These are phyloP conservation scores for cattle (Bos taurus) DNA, from an alignment of 2,113 vertebrate genomes.

Conservation along the genomic window DNA sequence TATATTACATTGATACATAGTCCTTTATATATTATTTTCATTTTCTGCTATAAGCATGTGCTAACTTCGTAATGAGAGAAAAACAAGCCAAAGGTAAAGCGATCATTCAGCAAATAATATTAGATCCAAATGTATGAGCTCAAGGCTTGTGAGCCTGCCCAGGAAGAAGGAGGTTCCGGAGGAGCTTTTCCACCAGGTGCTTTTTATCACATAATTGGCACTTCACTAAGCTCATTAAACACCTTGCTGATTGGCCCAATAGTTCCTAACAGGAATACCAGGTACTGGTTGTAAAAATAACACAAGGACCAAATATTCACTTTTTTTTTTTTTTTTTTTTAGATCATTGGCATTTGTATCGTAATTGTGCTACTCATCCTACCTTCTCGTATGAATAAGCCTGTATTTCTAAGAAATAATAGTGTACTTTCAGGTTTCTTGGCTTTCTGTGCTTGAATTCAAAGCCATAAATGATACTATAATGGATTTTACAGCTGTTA, in stretches of 20 bases:
- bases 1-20: background rate
- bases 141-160: background rate
- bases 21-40: background rate
- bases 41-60: background rate
- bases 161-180: background rate
- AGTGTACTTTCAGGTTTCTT: background rate
- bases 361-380: background rate
- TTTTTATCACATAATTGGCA: background rate
- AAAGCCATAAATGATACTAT: slow-evolving; percentile 4
- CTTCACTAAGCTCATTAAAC: background rate
- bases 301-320: background rate
- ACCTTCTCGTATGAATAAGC: background rate
- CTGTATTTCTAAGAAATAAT: background rate
- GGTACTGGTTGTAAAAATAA: background rate
- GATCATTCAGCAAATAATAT: background rate
- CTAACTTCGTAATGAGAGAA: background rate
- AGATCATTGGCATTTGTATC: background rate
- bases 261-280: background rate
- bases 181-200: background rate
- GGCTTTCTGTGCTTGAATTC: slow-evolving; percentile 1
- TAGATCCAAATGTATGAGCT: background rate
- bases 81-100: background rate
- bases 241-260: background rate
- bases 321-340: background rate
- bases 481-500: slow-evolving; percentile 33